These are phyloP conservation scores for Lumbricus terrestris DNA, from an alignment of 2,888 invertebrate genomes.

Conservation along the genomic window DNA sequence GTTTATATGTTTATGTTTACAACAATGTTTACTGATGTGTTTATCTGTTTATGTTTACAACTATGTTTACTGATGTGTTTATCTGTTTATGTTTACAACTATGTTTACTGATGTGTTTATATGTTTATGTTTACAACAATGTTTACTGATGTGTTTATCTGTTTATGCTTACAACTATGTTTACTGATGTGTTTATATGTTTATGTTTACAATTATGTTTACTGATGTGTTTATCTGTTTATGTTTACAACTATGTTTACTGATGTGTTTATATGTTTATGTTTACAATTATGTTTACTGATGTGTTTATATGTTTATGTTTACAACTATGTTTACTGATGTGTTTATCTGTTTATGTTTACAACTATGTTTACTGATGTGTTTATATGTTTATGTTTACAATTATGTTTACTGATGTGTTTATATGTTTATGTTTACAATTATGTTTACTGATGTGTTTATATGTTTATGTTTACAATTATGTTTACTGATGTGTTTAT, in stretches of 20 bases:
- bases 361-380: too few relatives aligned
- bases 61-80: not conserved
- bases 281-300: not conserved
- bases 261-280: not conserved
- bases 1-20: constrained; percentile 63
- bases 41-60: not conserved
- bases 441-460: too few relatives aligned
- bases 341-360: too few relatives aligned
- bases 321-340: too few relatives aligned
- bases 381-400: too few relatives aligned
- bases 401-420: too few relatives aligned
- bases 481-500: too few relatives aligned
- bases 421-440: too few relatives aligned
- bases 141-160: not conserved
- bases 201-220: not conserved
- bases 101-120: not conserved
- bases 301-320: constrained; percentile 29
- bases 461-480: too few relatives aligned
- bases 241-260: too few relatives aligned
- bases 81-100: constrained; percentile 35
- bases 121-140: not conserved
- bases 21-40: constrained; percentile 73
- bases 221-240: not conserved
- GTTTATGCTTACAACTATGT: too few relatives aligned
- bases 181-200: not conserved